Conservation (phyloP, 92 coral and sea anemone genomes). For the Scolanthus callimorphus region DNA sequence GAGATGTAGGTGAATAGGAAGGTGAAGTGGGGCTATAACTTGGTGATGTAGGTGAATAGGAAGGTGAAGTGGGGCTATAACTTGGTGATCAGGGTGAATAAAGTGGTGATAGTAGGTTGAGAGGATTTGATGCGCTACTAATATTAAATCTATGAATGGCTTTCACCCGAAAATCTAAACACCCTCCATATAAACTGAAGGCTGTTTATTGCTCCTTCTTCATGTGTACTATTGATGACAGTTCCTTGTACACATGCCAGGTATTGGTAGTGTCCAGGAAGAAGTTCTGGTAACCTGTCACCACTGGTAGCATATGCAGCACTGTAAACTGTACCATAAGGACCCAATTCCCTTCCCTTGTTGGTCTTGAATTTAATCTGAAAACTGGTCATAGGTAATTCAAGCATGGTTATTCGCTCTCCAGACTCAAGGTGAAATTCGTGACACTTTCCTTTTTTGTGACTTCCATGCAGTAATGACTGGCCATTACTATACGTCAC, state of each 20-base stretch:
- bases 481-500: slow-evolving; percentile 58
- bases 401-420: slow-evolving; percentile 67
- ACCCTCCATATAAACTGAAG: slow-evolving; percentile 74
- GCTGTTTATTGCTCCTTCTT: slow-evolving; percentile 59
- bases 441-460: slow-evolving; percentile 14
- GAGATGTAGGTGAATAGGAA: no score
- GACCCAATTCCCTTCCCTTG: slow-evolving; percentile 51
- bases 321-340: no score
- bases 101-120: no score
- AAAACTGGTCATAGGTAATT: slow-evolving; percentile 58
- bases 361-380: slow-evolving; percentile 58
- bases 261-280: slow-evolving; percentile 49
- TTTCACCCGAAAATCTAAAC: slow-evolving; percentile 34
- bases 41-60: no score
- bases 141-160: no score
- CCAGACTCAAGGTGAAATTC: slow-evolving; percentile 60
- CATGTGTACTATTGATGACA: slow-evolving; percentile 62
- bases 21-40: no score
- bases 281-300: slow-evolving; percentile 25
- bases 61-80: no score
- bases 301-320: slow-evolving; percentile 60
- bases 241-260: slow-evolving; percentile 55
- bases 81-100: no score
- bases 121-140: no score
- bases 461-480: slow-evolving; percentile 51